Base-by-base conservation (phyloP, 2,797 vertebrate species). In the Arnoldichthys spilopterus region DNA sequence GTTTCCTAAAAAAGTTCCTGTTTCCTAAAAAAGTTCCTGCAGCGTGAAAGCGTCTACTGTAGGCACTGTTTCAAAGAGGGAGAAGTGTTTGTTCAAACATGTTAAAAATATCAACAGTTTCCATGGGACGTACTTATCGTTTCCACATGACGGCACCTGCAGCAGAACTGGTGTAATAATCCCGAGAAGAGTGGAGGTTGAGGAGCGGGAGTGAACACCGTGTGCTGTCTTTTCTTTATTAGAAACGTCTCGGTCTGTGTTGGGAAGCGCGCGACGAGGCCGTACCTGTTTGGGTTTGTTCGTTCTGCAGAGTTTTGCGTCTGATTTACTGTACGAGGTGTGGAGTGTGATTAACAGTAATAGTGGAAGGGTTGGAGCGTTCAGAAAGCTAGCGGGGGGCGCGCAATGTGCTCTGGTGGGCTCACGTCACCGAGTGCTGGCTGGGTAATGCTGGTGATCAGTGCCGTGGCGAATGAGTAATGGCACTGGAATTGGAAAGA, bases 401-500 rank as follows among this genome's bases (percentile, higher is more conserved):
- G 28, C 68, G 37, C 30, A 30, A 61, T 61, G 26, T 32, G 13
- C 58, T 30, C 24, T 26, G 24, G 32, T 40, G 58, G 43, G 58
- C 32, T 51, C 12, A 1, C 18, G 16, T 9, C 22, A 6, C 13
- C 2, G n/a, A 9, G 47, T 47, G 22, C 11, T 28, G 51, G 12
- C n/a, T 24, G 20, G 22, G 22, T 13, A n/a, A 43, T 64, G 40
- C 2, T 67, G 61, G 47, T 69, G 53, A 66, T 66, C 13, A 59
- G 74, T 47, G 37, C 28, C 56, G 15, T 13, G 22, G n/a, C 34
- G 15, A 67, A 34, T 61, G 69, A 63, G 32, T 54, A 56, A 45
- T 56, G 54, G 37, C n/a, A 9, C n/a, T 45, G 32, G n/a, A 18
- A 12, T 20, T 58, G 64, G 59, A 71, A 71, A 43, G 64, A 67